Base-by-base conservation (phyloP, 2,888 invertebrate genomes). In the Leucoptera coffeella region DNA sequence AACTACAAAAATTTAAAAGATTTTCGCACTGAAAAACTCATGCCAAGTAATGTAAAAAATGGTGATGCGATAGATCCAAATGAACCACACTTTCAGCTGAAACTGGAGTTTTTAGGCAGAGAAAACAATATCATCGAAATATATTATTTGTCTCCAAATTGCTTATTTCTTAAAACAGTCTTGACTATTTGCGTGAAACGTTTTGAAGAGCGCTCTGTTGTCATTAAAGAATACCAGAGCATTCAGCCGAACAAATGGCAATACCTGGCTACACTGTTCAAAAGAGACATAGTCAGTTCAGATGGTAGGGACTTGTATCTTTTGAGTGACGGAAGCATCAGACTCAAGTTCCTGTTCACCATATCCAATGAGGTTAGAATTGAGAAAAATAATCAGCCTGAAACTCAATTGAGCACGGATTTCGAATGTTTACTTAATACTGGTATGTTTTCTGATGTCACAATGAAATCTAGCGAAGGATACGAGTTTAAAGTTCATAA, bases 201-300 rank as follows among this genome's bases (percentile, higher is more conserved):
- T 14, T 67, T 58, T 32, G 62, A 65, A 34, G 65, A 65, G 32
- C 51, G 65, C 4, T 60, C 62, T 0, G 57, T 65, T 13, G 53
- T 58, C 2, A 56, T 59, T 22, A 59, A 60, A 23, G 65, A 67
- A 27, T 65, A 61, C 30, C 62, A 60, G 28, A 59, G 59, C 4
- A 50, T 64, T 2, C 57, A 58, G 37, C 55, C 56, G 0, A 64
- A 67, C 31, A 62, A 64, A 34, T 67, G 67, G 67, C 65, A 67
- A 36, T 65, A 59, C 33, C 41, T 69, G 23, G 56, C 61, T 3
- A 62, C 60, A 2, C 38, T 67, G 12, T 65, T 49, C 29, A 69
- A 62, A 27, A 43, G 56, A 14, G 65, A 65, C 26, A 53, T 67
- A 19, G 47, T 45, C 0, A 54, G 50, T 31, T 47, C 47, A 25